Evolutionary conservation across 1,140 invertebrate species (phyloP).

Genomic region (Manduca sexta): DNA sequence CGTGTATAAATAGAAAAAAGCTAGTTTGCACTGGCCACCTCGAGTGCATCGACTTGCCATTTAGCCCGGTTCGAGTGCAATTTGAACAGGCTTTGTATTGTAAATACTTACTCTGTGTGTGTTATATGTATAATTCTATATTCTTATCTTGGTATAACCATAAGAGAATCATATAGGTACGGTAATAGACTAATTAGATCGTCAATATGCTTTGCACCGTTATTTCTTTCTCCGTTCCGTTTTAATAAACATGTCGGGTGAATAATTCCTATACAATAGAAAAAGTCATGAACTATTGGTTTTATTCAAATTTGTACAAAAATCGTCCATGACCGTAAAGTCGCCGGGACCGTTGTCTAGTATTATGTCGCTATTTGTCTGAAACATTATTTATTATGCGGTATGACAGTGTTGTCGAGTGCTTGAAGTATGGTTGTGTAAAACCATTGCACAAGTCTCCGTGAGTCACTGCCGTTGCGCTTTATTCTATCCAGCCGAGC

Average conservation of each 20-base stretch:
- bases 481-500: conserved; percentile 40
- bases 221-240: background rate
- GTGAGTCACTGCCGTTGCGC: conserved; percentile 49
- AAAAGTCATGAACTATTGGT: too few species aligned
- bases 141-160: too few species aligned
- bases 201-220: background rate
- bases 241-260: too few species aligned
- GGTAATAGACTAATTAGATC: background rate
- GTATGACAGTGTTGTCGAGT: conserved; percentile 28
- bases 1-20: conserved; percentile 38
- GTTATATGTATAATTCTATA: too few species aligned
- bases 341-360: too few species aligned
- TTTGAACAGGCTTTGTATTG: conserved; percentile 12
- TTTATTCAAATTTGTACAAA: too few species aligned
- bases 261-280: too few species aligned
- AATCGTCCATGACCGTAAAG: too few species aligned
- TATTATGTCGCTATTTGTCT: conserved; percentile 14
- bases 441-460: conserved; percentile 50
- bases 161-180: too few species aligned
- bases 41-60: conserved; percentile 45
- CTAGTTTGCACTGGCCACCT: conserved; percentile 17
- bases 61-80: conserved; percentile 28
- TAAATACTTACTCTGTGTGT: too few species aligned
- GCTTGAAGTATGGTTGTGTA: conserved; percentile 52
- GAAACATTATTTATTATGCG: conserved; percentile 21